Conservation (phyloP, 1,140 invertebrate species). For the Drosophila azteca region DNA sequence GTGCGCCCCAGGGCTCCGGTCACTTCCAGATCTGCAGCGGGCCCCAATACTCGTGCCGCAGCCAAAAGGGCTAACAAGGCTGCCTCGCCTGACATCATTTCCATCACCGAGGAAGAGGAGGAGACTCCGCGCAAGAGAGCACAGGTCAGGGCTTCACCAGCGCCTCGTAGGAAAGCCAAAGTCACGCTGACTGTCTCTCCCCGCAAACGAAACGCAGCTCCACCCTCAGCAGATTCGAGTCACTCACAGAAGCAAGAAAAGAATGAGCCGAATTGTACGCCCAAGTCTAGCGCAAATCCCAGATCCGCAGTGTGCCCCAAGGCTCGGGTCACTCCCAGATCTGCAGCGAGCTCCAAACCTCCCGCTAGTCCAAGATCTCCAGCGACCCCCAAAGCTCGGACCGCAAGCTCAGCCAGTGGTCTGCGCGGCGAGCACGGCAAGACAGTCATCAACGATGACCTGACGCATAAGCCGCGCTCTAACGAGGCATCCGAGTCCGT, state of each 20-base stretch:
- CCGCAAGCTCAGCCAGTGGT: conserved; percentile 28
- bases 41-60: background rate
- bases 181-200: conserved; percentile 56
- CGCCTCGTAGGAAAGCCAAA: conserved; percentile 23
- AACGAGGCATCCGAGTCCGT: too few relatives aligned
- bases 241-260: conserved; percentile 43
- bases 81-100: conserved; percentile 78
- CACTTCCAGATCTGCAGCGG: background rate
- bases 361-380: background rate
- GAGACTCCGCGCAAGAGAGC: conserved; percentile 8
- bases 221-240: conserved; percentile 8
- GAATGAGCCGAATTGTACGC: conserved; percentile 25
- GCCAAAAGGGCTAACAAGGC: conserved; percentile 23
- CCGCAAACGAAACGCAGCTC: conserved; percentile 29
- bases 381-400: conserved; percentile 1
- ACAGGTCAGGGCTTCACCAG: background rate
- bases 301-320: background rate
- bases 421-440: conserved; percentile 60
- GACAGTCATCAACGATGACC: conserved; percentile 74
- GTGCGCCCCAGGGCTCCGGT: background rate
- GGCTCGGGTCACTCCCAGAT: background rate
- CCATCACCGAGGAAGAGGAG: conserved; percentile 84
- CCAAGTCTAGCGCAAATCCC: background rate
- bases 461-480: conserved; percentile 74
- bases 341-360: background rate